Evolutionary conservation across 2,797 vertebrate genomes (phyloP), one percentile per base, ranked within the genome.

Genomic region (Myotis findleyi): DNA sequence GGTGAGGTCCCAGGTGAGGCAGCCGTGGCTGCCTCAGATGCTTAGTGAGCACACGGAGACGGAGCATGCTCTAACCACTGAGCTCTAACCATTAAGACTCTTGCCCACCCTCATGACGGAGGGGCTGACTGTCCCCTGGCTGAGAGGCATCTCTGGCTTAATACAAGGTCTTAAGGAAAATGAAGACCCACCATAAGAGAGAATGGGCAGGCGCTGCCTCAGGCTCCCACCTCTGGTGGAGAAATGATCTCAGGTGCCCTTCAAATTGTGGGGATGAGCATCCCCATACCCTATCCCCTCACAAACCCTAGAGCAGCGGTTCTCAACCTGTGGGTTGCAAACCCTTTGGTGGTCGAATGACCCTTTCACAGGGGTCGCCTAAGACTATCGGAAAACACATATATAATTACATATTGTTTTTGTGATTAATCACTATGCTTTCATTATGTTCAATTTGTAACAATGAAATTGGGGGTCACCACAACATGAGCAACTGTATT

Each of bases 81-180:
- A 68, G 47, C 59, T 27, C 73, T 72, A 44, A 44, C 41, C 41
- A 44, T 71, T 41, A 55, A 72, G 33, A 51, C 23, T 55, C 18
- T 25, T 75, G 27, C 51, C 64, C n/a, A 41, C 11, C 44, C 77
- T 71, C 13, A 5, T 6, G 36, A 38, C 11, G 13, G 51, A 68
- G 62, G 30, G 16, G 23, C 44, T 79, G 62, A 10, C 41, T 79
- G 44, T 69, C 76, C 73, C 51, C 41, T 18, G 10, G 38, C 77
- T 82, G 36, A 59, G 2, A 51, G 85, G 49, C 41, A 3, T 82
- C 53, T 88, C 75, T 44, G 62, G 51, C 59, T 76, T 91, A 89
- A 80, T 11, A 71, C 18, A 38, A 71, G 33, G 27, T 21, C 9
- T 85, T n/a, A 44, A 85, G 71, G 44, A 66, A 57, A 76, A 51